These are phyloP conservation scores for Nothobranchius kuhntae DNA, from an alignment of 2,113 vertebrate species.

Conservation along the genomic window DNA sequence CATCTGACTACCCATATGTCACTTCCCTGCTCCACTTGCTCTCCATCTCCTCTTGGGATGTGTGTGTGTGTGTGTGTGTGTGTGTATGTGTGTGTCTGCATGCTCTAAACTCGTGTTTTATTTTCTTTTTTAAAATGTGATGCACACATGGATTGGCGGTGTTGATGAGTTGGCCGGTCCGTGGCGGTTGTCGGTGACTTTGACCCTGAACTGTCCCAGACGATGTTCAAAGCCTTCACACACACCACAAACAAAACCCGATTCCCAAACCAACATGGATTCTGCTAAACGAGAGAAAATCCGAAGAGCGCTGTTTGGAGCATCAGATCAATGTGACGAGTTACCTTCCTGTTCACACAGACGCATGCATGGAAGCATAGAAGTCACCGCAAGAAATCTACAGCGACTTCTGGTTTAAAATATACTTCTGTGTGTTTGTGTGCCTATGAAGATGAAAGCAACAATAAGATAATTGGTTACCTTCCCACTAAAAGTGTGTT, in stretches of 20 bases:
- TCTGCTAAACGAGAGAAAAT: not conserved
- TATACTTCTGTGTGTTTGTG: slow-evolving; percentile 22
- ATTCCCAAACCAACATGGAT: not conserved
- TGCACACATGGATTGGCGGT: not conserved
- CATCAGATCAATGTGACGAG: slow-evolving; percentile 38
- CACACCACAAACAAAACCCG: slow-evolving; percentile 15
- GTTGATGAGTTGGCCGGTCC: not conserved
- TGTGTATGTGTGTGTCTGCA: too few species aligned
- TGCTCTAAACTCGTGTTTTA: not conserved
- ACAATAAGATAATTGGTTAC: slow-evolving; percentile 64
- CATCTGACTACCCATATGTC: slow-evolving; percentile 66
- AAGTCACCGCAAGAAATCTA: slow-evolving; percentile 39
- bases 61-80: not conserved
- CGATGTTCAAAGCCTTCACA: slow-evolving; percentile 33
- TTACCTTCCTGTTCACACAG: slow-evolving; percentile 29
- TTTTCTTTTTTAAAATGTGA: slow-evolving; percentile 17
- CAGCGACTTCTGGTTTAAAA: slow-evolving; percentile 39
- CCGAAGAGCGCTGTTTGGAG: slow-evolving; percentile 33
- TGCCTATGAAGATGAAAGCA: slow-evolving; percentile 38
- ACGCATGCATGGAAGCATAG: slow-evolving; percentile 27
- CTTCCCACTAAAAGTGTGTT: slow-evolving; percentile 51
- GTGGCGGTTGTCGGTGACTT: slow-evolving; percentile 7
- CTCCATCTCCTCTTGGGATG: not conserved
- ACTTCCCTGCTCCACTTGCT: slow-evolving; percentile 6
- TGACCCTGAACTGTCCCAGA: slow-evolving; percentile 31